These are phyloP conservation scores for Formica selysi DNA, from an alignment of 1,140 invertebrate species.

Conservation along the genomic window DNA sequence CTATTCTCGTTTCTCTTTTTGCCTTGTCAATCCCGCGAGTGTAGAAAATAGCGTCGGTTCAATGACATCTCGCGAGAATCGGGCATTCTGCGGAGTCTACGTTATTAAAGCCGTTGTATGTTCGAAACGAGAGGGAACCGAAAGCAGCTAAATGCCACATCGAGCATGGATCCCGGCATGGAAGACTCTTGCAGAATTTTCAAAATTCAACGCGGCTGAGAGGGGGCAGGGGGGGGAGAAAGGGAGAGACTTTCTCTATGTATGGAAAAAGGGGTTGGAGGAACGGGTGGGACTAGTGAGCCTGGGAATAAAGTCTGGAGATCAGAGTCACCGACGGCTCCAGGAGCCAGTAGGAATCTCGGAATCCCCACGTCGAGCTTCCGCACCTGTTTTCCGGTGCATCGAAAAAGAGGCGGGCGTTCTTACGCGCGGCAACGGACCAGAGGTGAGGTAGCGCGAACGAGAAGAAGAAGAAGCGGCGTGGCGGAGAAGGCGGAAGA, in stretches of 20 bases:
- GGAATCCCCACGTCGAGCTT: constrained; percentile 73
- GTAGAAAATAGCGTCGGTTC: constrained; percentile 58
- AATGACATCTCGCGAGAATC: constrained; percentile 46
- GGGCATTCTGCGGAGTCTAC: constrained; percentile 30
- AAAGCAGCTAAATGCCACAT: constrained; percentile 60
- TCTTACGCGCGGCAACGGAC: constrained; percentile 74
- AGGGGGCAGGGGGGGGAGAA: neutral
- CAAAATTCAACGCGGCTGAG: constrained; percentile 63
- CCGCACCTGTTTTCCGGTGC: constrained; percentile 77
- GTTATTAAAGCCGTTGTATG: constrained; percentile 60
- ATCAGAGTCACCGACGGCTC: constrained; percentile 67
- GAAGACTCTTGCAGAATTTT: constrained; percentile 67
- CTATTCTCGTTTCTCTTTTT: constrained; percentile 40
- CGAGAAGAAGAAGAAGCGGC: constrained; percentile 72
- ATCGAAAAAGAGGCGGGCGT: constrained; percentile 78
- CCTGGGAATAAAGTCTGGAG: constrained; percentile 72
- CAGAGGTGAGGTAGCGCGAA: constrained; percentile 68
- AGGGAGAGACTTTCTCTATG: neutral
- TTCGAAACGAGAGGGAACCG: constrained; percentile 28
- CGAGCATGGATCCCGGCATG: constrained; percentile 51
- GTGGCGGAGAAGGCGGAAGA: constrained; percentile 73
- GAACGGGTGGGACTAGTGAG: constrained; percentile 65
- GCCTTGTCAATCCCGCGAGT: constrained; percentile 11
- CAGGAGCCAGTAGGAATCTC: constrained; percentile 74
- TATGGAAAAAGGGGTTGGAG: constrained; percentile 28